phyloP scores from a whole-genome alignment of 2,113 vertebrate species.

The Orientallactaga bullata region DNA sequence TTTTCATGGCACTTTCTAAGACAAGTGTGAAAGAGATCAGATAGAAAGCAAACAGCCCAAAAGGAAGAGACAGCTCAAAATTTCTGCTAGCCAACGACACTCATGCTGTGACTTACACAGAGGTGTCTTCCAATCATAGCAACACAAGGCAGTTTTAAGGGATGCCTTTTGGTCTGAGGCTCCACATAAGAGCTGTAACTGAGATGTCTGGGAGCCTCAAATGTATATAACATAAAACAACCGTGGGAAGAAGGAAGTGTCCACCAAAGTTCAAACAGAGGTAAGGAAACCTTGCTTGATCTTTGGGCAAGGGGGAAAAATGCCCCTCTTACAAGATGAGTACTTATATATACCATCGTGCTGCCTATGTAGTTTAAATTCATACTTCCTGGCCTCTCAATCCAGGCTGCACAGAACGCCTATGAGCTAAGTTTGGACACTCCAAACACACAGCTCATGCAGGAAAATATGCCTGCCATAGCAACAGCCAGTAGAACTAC shows the following conservation, averaged over 20 bases:
- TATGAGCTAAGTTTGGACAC: neutral
- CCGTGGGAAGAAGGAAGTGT: neutral
- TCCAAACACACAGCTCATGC: neutral
- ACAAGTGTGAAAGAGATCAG: neutral
- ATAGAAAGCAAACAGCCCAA: neutral
- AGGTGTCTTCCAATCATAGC: neutral
- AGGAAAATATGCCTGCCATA: neutral
- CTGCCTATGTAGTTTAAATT: neutral
- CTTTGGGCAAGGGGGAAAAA: neutral
- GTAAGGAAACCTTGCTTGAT: neutral
- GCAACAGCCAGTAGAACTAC: neutral
- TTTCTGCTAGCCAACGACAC: neutral
- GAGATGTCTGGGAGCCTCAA: neutral
- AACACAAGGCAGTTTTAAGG: neutral
- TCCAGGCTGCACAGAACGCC: neutral
- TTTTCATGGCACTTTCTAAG: neutral
- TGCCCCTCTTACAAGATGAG: neutral
- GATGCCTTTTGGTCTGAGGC: neutral
- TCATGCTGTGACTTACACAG: neutral
- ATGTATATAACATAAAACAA: neutral
- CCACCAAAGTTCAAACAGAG: neutral
- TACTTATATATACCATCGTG: neutral
- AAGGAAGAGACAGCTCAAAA: constrained; percentile 8
- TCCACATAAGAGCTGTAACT: neutral
- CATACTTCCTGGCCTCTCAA: neutral